A percentile compares a stretch with the other conserved stretches of the same genome.
phyloP scores from a whole-genome alignment of 2,113 vertebrate genomes.

The Phrynosoma blainvillii region DNA sequence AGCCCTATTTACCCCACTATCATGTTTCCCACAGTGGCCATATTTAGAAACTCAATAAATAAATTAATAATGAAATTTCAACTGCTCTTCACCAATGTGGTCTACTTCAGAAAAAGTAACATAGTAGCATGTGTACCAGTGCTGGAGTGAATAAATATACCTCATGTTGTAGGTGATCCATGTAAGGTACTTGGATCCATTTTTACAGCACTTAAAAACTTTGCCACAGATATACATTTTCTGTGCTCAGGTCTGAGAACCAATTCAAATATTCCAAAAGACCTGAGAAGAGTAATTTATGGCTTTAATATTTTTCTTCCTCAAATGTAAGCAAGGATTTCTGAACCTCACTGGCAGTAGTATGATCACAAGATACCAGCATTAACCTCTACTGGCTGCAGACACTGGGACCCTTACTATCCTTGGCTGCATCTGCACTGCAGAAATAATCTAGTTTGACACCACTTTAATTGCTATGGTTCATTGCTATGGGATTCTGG shows the following conservation, averaged over 20 bases:
- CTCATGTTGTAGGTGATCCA: background rate
- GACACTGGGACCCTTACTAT: background rate
- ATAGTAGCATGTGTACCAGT: background rate
- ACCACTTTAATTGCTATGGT: too few species aligned
- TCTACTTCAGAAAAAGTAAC: background rate
- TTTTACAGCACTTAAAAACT: background rate
- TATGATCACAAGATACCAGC: background rate
- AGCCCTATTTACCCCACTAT: background rate
- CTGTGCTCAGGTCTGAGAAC: background rate
- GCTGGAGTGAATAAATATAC: background rate
- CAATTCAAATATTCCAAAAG: background rate
- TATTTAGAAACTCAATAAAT: background rate
- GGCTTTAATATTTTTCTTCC: background rate
- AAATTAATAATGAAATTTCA: background rate
- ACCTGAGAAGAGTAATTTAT: background rate
- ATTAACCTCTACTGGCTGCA: background rate
- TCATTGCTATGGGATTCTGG: too few species aligned
- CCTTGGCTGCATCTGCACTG: too few species aligned
- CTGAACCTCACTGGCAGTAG: background rate
- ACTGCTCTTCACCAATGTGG: background rate
- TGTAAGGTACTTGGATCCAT: background rate
- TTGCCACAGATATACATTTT: background rate
- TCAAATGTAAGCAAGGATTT: background rate
- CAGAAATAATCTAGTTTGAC: too few species aligned
- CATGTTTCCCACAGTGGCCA: background rate